phyloP scores from a whole-genome alignment of 2,113 vertebrate species.

The Podarcis muralis region DNA sequence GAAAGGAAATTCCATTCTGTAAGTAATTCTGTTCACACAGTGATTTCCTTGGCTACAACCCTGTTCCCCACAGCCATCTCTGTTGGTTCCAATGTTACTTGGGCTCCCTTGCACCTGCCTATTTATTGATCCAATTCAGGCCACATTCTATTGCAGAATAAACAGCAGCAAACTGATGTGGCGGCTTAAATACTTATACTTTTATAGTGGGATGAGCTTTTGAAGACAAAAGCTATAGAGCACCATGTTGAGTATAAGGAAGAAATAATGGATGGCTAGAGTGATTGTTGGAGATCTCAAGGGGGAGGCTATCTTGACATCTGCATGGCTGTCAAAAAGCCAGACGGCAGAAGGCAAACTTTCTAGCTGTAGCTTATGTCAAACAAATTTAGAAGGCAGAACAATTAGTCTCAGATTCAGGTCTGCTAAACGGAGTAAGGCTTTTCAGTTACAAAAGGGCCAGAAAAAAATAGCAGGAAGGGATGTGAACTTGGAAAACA shows the following conservation, averaged over 20 bases:
- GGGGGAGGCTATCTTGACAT: background rate
- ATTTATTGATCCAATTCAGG: background rate
- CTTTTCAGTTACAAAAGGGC: background rate
- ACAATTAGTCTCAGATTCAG: background rate
- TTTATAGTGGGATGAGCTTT: background rate
- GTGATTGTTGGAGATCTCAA: background rate
- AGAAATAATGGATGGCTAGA: background rate
- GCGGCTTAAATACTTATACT: background rate
- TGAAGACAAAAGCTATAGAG: background rate
- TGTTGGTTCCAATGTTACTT: background rate
- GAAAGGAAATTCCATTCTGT: no score
- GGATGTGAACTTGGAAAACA: background rate
- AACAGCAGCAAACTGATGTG: background rate
- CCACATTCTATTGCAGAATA: background rate
- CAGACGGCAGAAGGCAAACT: no score
- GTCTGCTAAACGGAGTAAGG: background rate
- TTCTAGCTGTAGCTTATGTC: no score
- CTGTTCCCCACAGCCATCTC: no score
- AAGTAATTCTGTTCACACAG: no score
- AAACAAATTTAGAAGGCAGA: background rate
- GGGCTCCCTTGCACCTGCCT: background rate
- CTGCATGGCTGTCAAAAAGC: background rate
- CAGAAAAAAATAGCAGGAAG: background rate
- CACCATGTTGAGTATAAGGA: background rate
- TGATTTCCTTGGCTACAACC: no score